Evolutionary conservation across 2,797 vertebrate genomes (phyloP).

Genomic region (Bradypodion ventrale): DNA sequence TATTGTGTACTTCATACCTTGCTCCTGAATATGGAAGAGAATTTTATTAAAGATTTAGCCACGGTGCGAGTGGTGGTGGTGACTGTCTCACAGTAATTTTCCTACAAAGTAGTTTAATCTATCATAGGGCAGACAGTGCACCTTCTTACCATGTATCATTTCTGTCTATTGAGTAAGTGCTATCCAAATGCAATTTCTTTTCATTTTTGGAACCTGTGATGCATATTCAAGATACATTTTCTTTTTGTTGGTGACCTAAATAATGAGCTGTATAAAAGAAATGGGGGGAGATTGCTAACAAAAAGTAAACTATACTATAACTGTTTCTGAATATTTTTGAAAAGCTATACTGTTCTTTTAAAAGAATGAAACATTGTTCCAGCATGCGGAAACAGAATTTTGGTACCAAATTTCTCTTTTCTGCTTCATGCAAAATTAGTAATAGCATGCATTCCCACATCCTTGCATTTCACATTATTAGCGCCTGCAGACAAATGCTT

Average conservation of each 20-base stretch:
- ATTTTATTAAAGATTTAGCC: slow-evolving; percentile 99
- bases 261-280: slow-evolving; percentile 69
- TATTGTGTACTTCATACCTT: slow-evolving; percentile 85
- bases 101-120: slow-evolving; percentile 99
- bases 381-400: slow-evolving; percentile 8
- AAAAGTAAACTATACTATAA: slow-evolving; percentile 57
- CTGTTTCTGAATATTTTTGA: slow-evolving; percentile 48
- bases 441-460: neutral
- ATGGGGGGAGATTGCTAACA: slow-evolving; percentile 5
- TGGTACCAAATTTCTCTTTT: neutral
- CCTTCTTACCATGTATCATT: slow-evolving; percentile 98
- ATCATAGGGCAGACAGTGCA: slow-evolving; percentile 98
- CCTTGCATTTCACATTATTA: neutral
- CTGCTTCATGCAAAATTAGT: neutral
- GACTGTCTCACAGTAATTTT: slow-evolving; percentile 99
- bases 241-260: slow-evolving; percentile 79
- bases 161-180: slow-evolving; percentile 88
- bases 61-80: slow-evolving; percentile 84
- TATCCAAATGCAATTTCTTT: slow-evolving; percentile 88
- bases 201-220: slow-evolving; percentile 86
- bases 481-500: neutral
- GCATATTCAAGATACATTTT: slow-evolving; percentile 85
- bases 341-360: slow-evolving; percentile 54
- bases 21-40: slow-evolving; percentile 95
- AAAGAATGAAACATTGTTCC: slow-evolving; percentile 63